Percentiles rank a stretch among this genome's conserved stretches.
Conservation (phyloP, 2,888 invertebrate genomes). For the Epirrhoe tristata region DNA sequence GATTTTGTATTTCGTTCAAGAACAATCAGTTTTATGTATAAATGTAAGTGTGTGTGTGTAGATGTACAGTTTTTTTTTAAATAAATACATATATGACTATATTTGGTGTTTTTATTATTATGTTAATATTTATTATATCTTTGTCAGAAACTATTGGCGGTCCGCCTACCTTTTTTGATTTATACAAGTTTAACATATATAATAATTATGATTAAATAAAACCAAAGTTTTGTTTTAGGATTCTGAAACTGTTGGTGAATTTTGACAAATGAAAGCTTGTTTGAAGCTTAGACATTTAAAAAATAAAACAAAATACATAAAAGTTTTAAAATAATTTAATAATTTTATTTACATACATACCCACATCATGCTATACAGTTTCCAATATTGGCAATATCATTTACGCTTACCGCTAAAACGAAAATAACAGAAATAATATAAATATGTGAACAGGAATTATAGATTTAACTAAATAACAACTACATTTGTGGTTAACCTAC, state of each 20-base stretch:
- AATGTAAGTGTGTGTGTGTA: slow-evolving; percentile 41
- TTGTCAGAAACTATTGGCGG: neutral
- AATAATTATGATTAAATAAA: too few relatives aligned
- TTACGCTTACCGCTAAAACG: slow-evolving; percentile 42
- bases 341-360: slow-evolving; percentile 42
- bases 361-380: slow-evolving; percentile 34
- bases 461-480: slow-evolving; percentile 32
- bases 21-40: slow-evolving; percentile 6
- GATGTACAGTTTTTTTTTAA: slow-evolving; percentile 52
- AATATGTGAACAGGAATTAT: slow-evolving; percentile 32
- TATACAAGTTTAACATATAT: too few relatives aligned
- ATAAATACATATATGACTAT: slow-evolving; percentile 9
- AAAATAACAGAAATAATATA: slow-evolving; percentile 34
- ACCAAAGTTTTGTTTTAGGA: too few relatives aligned
- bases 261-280: neutral
- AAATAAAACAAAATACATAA: slow-evolving; percentile 22
- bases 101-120: too few relatives aligned
- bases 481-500: slow-evolving; percentile 18
- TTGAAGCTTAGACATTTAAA: neutral
- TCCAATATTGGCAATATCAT: slow-evolving; percentile 45
- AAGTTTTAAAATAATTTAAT: slow-evolving; percentile 38
- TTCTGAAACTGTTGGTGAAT: neutral
- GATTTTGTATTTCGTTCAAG: slow-evolving; percentile 52
- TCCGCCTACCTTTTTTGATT: too few relatives aligned
- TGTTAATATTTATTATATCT: too few relatives aligned